These are phyloP conservation scores for Glossosoma conforme DNA, from an alignment of 1,140 invertebrate genomes.

Conservation along the genomic window DNA sequence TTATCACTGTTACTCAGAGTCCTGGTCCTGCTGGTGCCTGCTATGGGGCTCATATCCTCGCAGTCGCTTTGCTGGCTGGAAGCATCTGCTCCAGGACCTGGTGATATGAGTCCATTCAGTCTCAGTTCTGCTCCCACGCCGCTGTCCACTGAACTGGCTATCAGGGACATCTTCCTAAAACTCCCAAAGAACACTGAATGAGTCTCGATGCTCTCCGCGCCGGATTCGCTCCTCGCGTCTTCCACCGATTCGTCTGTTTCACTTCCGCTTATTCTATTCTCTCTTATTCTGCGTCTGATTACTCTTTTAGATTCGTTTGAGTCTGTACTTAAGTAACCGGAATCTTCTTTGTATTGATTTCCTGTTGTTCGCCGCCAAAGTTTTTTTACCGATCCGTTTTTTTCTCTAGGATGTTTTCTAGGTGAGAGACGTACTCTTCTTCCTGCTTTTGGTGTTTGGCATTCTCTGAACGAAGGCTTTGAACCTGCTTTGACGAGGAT, in stretches of 20 bases:
- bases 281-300: constrained; percentile 39
- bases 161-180: constrained; percentile 47
- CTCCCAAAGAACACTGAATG: constrained; percentile 76
- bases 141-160: constrained; percentile 25
- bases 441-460: constrained; percentile 26
- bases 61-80: constrained; percentile 8
- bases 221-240: constrained; percentile 75
- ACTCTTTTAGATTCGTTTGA: constrained; percentile 54
- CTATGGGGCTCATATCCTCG: background rate
- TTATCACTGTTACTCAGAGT: constrained; percentile 2
- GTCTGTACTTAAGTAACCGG: constrained; percentile 73
- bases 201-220: constrained; percentile 76
- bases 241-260: constrained; percentile 53
- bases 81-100: background rate
- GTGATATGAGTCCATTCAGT: constrained; percentile 1
- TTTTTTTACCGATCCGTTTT: constrained; percentile 17
- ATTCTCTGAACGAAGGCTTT: constrained; percentile 18
- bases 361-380: constrained; percentile 19
- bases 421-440: constrained; percentile 11
- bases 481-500: background rate
- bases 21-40: background rate
- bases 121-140: constrained; percentile 19
- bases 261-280: constrained; percentile 49
- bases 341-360: constrained; percentile 50
- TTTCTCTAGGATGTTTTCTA: constrained; percentile 11